phyloP scores from a whole-genome alignment of 2,888 invertebrate species.

The Axea sp. region DNA sequence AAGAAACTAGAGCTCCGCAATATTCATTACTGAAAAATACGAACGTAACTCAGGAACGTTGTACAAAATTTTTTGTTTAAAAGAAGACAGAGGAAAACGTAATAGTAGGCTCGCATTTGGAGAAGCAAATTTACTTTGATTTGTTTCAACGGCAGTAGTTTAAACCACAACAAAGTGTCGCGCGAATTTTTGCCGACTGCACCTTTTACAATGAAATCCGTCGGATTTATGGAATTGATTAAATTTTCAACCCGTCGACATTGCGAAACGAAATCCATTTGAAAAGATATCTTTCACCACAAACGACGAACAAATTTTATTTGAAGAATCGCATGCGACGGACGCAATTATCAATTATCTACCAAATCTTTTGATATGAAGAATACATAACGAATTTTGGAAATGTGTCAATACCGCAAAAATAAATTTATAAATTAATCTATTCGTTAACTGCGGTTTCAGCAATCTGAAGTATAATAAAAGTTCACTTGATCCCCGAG shows the following conservation, averaged over 20 bases:
- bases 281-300: slow-evolving; percentile 26
- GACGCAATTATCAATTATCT: slow-evolving; percentile 45
- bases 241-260: slow-evolving; percentile 30
- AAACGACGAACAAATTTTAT: slow-evolving; percentile 28
- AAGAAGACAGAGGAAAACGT: too few species aligned
- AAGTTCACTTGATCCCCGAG: background rate
- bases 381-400: slow-evolving; percentile 10
- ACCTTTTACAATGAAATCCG: slow-evolving; percentile 13
- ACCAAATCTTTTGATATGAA: slow-evolving; percentile 32
- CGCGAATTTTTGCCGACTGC: slow-evolving; percentile 5
- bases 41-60: too few species aligned
- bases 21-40: too few species aligned
- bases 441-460: slow-evolving; percentile 3
- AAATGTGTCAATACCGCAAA: slow-evolving; percentile 7
- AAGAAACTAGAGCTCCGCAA: too few species aligned
- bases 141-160: slow-evolving; percentile 21
- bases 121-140: slow-evolving; percentile 22
- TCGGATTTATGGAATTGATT: slow-evolving; percentile 32
- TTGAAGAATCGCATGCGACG: slow-evolving; percentile 20
- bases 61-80: too few species aligned
- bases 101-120: too few species aligned
- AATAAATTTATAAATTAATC: slow-evolving; percentile 10
- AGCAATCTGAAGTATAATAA: background rate
- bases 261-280: slow-evolving; percentile 31
- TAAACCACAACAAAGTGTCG: slow-evolving; percentile 19